These are phyloP conservation scores for Aptenodytes patagonicus DNA, from an alignment of 2,113 vertebrate genomes.

Conservation along the genomic window DNA sequence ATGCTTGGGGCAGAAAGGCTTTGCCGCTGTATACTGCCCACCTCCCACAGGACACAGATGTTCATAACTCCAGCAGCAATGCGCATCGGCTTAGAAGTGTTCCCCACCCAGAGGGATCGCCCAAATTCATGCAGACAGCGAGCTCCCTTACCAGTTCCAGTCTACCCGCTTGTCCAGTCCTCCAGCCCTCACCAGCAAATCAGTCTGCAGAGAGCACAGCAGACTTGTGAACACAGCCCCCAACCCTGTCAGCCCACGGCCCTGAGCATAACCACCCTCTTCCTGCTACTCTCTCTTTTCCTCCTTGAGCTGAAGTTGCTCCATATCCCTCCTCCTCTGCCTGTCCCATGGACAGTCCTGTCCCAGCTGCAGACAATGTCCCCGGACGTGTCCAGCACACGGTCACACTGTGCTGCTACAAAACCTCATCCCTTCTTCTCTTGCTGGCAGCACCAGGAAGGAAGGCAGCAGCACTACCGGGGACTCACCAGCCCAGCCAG, in stretches of 20 bases:
- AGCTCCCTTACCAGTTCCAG: slow-evolving; percentile 90
- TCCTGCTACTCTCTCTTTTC: background rate
- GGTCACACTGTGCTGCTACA: background rate
- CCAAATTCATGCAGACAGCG: background rate
- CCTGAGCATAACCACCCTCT: background rate
- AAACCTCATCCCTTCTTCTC: background rate
- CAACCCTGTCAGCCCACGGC: background rate
- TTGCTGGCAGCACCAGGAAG: background rate
- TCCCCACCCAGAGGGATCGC: background rate
- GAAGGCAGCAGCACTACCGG: background rate
- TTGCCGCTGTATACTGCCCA: background rate
- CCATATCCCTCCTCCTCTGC: background rate
- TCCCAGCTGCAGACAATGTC: background rate
- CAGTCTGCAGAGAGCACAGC: slow-evolving; percentile 75
- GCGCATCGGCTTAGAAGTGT: background rate
- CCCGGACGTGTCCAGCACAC: background rate
- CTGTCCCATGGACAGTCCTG: background rate
- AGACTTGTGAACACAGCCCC: background rate
- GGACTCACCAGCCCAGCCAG: slow-evolving; percentile 89
- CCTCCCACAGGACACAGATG: background rate
- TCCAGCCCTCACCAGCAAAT: slow-evolving; percentile 83
- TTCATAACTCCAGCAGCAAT: background rate
- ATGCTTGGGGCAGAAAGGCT: background rate
- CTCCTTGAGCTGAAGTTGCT: background rate
- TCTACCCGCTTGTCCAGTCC: slow-evolving; percentile 90